phyloP scores from a whole-genome alignment of 1,140 invertebrate genomes.

The Rhyacophila brunnea region DNA sequence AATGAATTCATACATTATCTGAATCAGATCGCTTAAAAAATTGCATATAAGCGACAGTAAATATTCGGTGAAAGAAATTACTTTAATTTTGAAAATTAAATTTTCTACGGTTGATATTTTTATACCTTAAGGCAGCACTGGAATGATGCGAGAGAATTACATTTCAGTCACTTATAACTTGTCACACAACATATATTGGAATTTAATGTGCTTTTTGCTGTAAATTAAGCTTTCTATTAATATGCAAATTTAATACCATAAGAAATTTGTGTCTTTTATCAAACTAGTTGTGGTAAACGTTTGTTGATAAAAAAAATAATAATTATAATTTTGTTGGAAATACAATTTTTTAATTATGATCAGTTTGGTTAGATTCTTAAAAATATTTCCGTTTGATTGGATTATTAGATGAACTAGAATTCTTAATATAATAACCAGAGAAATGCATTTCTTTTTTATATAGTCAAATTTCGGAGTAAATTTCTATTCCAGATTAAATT shows the following conservation, averaged over 20 bases:
- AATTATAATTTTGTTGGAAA: constrained; percentile 5
- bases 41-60: background rate
- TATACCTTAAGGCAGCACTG: too few species aligned
- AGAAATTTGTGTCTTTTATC: constrained; percentile 12
- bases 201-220: background rate
- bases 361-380: constrained; percentile 19
- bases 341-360: constrained; percentile 9
- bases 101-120: background rate
- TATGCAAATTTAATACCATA: background rate
- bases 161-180: too few species aligned
- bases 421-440: constrained; percentile 8
- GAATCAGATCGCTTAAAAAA: constrained; percentile 59
- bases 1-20: constrained; percentile 60
- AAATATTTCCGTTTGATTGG: constrained; percentile 14
- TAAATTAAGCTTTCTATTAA: background rate
- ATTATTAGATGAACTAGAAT: constrained; percentile 19
- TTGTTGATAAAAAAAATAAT: constrained; percentile 9
- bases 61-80: background rate
- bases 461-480: constrained; percentile 13
- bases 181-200: background rate
- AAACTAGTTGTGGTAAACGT: constrained; percentile 5
- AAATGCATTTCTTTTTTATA: constrained; percentile 21
- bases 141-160: too few species aligned
- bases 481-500: constrained; percentile 21
- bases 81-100: background rate